These are phyloP conservation scores for Callospermophilus lateralis DNA, from an alignment of 2,113 vertebrate genomes.

Conservation along the genomic window DNA sequence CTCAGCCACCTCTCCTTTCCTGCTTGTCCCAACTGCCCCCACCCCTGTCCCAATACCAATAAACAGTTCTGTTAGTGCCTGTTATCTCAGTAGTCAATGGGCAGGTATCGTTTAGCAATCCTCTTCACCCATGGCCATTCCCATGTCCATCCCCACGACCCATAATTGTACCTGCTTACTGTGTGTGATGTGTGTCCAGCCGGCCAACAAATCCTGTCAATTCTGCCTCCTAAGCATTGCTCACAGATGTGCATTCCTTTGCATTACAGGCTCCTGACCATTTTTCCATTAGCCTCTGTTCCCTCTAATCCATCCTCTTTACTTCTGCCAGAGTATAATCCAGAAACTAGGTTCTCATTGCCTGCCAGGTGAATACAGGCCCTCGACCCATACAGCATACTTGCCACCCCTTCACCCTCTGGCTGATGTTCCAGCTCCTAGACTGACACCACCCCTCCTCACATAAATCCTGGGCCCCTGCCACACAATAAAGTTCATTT, in stretches of 20 bases:
- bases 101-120: neutral
- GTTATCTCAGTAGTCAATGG: neutral
- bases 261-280: neutral
- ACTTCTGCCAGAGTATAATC: neutral
- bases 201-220: neutral
- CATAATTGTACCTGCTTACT: neutral
- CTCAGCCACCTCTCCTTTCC: neutral
- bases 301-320: neutral
- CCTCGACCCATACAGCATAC: neutral
- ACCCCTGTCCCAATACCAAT: neutral
- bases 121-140: neutral
- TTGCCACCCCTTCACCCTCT: neutral
- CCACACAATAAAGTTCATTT: neutral
- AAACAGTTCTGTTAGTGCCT: neutral
- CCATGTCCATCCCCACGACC: neutral
- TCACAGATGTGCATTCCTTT: neutral
- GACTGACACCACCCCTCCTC: neutral
- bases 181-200: neutral
- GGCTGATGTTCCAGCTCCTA: neutral
- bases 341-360: neutral
- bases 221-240: neutral
- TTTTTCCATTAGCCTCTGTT: neutral
- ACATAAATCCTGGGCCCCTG: neutral
- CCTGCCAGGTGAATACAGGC: neutral
- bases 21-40: neutral